Conservation (phyloP, 2,888 invertebrate genomes). For the Hecatera dysodea region DNA sequence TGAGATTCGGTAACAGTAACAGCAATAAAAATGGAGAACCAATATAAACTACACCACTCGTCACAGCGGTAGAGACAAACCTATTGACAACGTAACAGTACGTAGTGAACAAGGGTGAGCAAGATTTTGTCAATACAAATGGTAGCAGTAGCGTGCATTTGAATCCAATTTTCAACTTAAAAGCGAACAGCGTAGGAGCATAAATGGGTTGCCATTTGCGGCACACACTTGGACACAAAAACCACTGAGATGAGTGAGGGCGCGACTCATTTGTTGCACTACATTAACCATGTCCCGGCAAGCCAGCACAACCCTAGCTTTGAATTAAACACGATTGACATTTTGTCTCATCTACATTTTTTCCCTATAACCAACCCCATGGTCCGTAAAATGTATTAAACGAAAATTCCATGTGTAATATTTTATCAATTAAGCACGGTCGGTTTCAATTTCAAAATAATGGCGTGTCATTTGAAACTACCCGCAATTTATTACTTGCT, state of each 20-base stretch:
- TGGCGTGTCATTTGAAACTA: constrained; percentile 79
- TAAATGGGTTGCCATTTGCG: constrained; percentile 44
- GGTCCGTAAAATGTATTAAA: constrained; percentile 87
- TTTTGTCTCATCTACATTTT: constrained; percentile 88
- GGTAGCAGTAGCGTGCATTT: constrained; percentile 32
- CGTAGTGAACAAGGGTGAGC: constrained; percentile 54
- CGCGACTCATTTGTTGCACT: constrained; percentile 78
- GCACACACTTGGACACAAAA: constrained; percentile 58
- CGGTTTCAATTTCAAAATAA: constrained; percentile 83
- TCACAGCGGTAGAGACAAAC: constrained; percentile 74
- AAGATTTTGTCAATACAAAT: constrained; percentile 55
- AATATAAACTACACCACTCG: constrained; percentile 73
- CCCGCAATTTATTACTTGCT: constrained; percentile 79
- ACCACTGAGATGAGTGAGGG: constrained; percentile 73
- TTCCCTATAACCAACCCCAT: constrained; percentile 81
- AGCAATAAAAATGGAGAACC: constrained; percentile 77
- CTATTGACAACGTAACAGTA: constrained; percentile 74
- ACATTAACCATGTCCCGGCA: constrained; percentile 79
- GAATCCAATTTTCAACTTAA: constrained; percentile 64
- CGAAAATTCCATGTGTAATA: constrained; percentile 83
- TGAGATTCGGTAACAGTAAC: constrained; percentile 22
- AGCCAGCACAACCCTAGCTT: constrained; percentile 74
- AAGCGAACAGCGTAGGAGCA: constrained; percentile 30
- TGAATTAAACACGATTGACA: constrained; percentile 83
- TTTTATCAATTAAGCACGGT: constrained; percentile 88